Conservation (phyloP, 1,140 invertebrate genomes). For the Brachionus asplanchnoidis region DNA sequence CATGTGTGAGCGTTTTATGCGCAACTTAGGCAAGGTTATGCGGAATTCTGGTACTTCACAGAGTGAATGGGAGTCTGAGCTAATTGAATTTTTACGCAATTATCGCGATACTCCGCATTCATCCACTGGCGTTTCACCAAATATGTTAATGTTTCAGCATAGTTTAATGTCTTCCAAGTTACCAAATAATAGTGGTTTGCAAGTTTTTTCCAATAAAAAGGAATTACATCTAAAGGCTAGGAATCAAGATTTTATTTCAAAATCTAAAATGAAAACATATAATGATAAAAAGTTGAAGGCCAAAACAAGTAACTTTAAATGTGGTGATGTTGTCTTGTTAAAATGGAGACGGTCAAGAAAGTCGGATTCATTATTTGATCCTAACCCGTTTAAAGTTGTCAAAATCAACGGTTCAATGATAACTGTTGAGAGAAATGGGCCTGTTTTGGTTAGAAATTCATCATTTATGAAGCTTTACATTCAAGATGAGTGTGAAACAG, state of each 20-base stretch:
- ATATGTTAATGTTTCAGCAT: constrained; percentile 2
- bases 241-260: background rate
- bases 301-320: background rate
- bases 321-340: background rate
- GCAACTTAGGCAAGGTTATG: background rate
- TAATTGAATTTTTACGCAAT: background rate
- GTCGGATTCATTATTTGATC: background rate
- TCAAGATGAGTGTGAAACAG: background rate
- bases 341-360: background rate
- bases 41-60: background rate
- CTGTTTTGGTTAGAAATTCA: background rate
- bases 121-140: background rate
- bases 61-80: background rate
- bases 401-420: constrained; percentile 4
- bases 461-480: background rate
- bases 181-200: background rate
- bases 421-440: background rate
- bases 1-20: constrained; percentile 42
- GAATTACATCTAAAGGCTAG: background rate
- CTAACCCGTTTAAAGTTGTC: background rate
- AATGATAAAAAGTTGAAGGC: background rate
- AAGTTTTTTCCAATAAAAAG: background rate
- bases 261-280: background rate
- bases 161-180: background rate
- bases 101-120: background rate